Base-by-base conservation (phyloP, 23 tunicate species). In the Trididemnum clinides region DNA sequence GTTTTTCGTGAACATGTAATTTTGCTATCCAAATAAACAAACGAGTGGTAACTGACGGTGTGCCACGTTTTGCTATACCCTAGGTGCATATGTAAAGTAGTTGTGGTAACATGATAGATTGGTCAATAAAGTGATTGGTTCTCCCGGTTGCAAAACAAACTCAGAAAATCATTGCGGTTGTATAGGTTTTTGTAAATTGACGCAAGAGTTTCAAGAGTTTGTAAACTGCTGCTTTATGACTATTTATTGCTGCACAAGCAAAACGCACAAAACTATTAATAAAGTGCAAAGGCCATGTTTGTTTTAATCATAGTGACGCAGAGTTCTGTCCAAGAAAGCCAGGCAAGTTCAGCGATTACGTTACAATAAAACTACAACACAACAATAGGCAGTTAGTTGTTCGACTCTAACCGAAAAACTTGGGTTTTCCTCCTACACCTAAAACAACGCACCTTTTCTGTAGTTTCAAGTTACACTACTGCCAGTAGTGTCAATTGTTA, bases 251-350 rank as follows among this genome's bases (percentile, higher is more conserved):
- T 59, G 25, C 25, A 59, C 22, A 25, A 59, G 66, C 25, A 10
- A 15, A 12, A 25, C 20, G 22, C 21, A 59, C 66, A 59, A 59
- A 59, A 5, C 3, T 12, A 10, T n/a, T 59, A 19, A 3, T 59
- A 5, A 25, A 59, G 66, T 4, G 27, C 75, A 66, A 66, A 32
- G 75, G 22, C 31, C 75, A 66, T 29, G 75, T 66, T 66, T 66
- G 75, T 31, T 66, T 66, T 29, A 37, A 29, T 5, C 27, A 62
- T 10, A 10, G 12, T 44, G 15, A 44, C 54, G 54, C 54, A 7
- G 54, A 7, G n/a, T n/a, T n/a, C 27, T 18, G 22, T 64, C 27
- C 25, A 7, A 28, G 6, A 64, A n/a, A 10, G 6, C 19, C 71
- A 18, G 19, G 15, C 25, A 10, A 7, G 27, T 23, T 28, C 22